Percentiles rank a stretch among this genome's conserved stretches.
Evolutionary conservation across 2,888 invertebrate genomes (phyloP).

Genomic region (Trichogramma evanescens): DNA sequence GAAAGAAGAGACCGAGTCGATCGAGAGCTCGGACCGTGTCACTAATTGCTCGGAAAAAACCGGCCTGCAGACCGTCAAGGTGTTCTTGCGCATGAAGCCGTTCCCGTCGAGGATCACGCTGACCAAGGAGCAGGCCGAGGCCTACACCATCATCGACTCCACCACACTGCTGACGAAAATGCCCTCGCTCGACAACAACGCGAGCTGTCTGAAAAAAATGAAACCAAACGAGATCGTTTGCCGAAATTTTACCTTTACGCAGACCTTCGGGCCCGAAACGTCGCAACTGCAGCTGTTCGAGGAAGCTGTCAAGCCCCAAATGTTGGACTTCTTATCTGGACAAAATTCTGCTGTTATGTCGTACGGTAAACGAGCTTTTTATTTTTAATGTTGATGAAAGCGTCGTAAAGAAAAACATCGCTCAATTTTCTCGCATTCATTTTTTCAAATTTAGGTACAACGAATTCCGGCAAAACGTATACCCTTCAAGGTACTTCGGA

Average conservation of each 20-base stretch:
- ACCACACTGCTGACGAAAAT: constrained; percentile 48
- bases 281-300: constrained; percentile 47
- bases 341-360: constrained; percentile 75
- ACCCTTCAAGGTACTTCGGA: constrained; percentile 66
- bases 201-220: constrained; percentile 29
- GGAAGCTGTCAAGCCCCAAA: constrained; percentile 36
- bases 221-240: constrained; percentile 30
- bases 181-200: constrained; percentile 39
- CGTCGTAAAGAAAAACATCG: not conserved
- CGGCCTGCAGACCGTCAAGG: constrained; percentile 46
- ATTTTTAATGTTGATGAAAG: not conserved
- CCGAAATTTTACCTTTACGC: constrained; percentile 39
- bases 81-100: constrained; percentile 55
- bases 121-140: constrained; percentile 36
- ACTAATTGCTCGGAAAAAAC: constrained; percentile 10
- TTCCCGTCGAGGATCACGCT: constrained; percentile 38
- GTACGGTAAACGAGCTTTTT: constrained; percentile 53
- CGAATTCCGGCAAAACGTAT: constrained; percentile 85
- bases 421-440: constrained; percentile 3
- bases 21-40: not conserved
- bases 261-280: constrained; percentile 40
- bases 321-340: constrained; percentile 46
- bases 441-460: constrained; percentile 55
- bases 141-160: constrained; percentile 48
- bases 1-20: constrained; percentile 22